A percentile compares a stretch with the other conserved stretches of the same genome.
Evolutionary conservation across 2,797 vertebrate genomes (phyloP).

Genomic region (Phrynocephalus vlangalii): DNA sequence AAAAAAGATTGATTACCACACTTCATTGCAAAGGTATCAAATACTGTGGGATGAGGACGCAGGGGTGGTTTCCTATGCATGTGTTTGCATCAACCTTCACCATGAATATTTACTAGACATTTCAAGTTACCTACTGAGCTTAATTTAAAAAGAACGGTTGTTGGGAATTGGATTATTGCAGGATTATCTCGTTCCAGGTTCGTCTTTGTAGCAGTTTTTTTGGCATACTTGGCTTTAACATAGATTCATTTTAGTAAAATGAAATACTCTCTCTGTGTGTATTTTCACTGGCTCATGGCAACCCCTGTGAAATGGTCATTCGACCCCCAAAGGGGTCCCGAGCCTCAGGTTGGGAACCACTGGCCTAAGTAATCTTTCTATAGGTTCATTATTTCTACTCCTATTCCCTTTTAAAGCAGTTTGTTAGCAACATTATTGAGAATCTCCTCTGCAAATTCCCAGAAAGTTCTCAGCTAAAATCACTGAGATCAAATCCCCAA

Average conservation of each 20-base stretch:
- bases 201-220: constrained; percentile 44
- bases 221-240: constrained; percentile 54
- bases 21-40: constrained; percentile 2
- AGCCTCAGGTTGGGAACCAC: no score
- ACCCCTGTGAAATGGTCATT: no score
- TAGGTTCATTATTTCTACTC: not conserved
- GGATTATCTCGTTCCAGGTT: constrained; percentile 35
- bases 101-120: constrained; percentile 36
- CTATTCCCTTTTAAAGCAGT: constrained; percentile 3
- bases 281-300: no score
- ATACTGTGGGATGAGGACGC: not conserved
- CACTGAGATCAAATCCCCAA: not conserved
- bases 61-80: not conserved
- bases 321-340: no score
- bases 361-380: not conserved
- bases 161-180: constrained; percentile 20
- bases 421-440: not conserved
- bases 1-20: constrained; percentile 15
- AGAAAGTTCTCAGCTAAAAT: not conserved
- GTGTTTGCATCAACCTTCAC: constrained; percentile 5
- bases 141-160: constrained; percentile 42
- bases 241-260: constrained; percentile 40
- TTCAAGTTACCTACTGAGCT: constrained; percentile 39
- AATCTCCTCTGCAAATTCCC: not conserved
- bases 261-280: constrained; percentile 40